Evolutionary conservation across 2,888 invertebrate species (phyloP).

Genomic region (Melipona bicolor): DNA sequence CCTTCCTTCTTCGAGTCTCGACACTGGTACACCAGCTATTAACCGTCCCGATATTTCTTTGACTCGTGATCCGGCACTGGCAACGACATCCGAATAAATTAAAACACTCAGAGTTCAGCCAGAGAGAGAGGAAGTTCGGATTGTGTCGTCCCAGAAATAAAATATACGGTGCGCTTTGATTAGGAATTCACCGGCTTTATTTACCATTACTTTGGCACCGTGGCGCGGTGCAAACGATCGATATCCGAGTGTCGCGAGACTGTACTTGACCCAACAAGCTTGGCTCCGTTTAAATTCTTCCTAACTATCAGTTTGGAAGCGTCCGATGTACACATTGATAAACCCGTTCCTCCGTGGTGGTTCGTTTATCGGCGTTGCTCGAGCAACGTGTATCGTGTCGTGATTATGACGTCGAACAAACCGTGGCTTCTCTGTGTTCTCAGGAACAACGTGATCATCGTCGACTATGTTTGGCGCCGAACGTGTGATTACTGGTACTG

Average conservation of each 20-base stretch:
- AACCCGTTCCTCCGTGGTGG: background rate
- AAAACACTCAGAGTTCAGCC: constrained; percentile 42
- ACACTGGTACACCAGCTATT: constrained; percentile 61
- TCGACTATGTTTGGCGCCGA: background rate
- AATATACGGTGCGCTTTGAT: constrained; percentile 32
- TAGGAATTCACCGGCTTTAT: constrained; percentile 34
- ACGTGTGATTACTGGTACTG: background rate
- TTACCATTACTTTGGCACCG: background rate
- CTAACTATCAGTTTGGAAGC: background rate
- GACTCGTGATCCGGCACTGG: constrained; percentile 64
- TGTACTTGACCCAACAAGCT: background rate
- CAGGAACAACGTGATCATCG: background rate
- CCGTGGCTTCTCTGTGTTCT: background rate
- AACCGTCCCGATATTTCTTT: constrained; percentile 69
- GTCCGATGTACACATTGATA: background rate
- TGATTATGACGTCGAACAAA: background rate
- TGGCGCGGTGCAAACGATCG: background rate
- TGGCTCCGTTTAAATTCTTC: background rate
- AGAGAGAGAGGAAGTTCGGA: constrained; percentile 27
- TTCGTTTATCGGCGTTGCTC: too few relatives aligned
- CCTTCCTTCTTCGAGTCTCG: constrained; percentile 39
- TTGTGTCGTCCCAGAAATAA: constrained; percentile 24
- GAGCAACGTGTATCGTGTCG: background rate
- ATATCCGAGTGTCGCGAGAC: background rate
- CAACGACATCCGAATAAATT: constrained; percentile 64